Conservation (phyloP, 2,113 vertebrate genomes). For the Marmota flaviventris region DNA sequence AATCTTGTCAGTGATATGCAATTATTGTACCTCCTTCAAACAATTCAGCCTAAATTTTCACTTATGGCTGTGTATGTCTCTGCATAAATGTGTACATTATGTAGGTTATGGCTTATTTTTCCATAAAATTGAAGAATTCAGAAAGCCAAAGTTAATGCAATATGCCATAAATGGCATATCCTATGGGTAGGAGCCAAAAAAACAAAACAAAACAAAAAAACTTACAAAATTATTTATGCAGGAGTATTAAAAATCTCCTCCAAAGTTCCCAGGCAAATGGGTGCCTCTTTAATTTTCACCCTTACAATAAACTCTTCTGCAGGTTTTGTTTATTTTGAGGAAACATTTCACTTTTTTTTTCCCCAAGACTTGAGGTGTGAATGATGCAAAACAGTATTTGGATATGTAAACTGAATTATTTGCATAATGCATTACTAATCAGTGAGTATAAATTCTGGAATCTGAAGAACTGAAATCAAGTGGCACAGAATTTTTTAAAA, state of each 20-base stretch:
- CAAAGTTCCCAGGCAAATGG: slow-evolving; percentile 77
- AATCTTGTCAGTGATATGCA: slow-evolving; percentile 75
- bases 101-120: background rate
- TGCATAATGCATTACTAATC: slow-evolving; percentile 83
- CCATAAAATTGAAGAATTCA: slow-evolving; percentile 51
- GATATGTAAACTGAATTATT: slow-evolving; percentile 85
- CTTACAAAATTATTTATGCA: slow-evolving; percentile 76
- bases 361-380: slow-evolving; percentile 85
- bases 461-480: slow-evolving; percentile 63
- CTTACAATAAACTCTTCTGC: slow-evolving; percentile 82
- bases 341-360: slow-evolving; percentile 85
- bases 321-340: slow-evolving; percentile 88
- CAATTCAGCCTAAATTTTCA: slow-evolving; percentile 64
- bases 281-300: slow-evolving; percentile 75
- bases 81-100: background rate
- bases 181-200: background rate
- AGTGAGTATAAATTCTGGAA: slow-evolving; percentile 80
- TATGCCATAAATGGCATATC: background rate
- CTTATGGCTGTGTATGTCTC: background rate
- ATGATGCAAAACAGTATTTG: slow-evolving; percentile 85
- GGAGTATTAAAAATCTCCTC: slow-evolving; percentile 77
- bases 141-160: slow-evolving; percentile 19
- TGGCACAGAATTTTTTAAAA: slow-evolving; percentile 68
- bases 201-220: background rate
- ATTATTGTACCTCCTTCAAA: slow-evolving; percentile 71